These are phyloP conservation scores for Aspidiotus rigidus DNA, from an alignment of 2,888 invertebrate genomes.

Conservation along the genomic window DNA sequence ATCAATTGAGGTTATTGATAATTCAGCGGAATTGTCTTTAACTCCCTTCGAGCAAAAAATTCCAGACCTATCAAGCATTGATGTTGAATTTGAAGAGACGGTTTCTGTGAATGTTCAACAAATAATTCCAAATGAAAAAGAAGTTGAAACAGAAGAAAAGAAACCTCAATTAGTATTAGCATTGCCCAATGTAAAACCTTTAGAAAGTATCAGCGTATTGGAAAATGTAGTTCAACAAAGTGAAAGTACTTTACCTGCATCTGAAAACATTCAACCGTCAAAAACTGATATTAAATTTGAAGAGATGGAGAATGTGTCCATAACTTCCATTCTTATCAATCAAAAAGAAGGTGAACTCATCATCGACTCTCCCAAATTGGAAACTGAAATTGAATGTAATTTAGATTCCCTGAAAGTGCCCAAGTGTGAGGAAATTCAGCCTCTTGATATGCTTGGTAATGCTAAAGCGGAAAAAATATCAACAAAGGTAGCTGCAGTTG, in stretches of 20 bases:
- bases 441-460: slow-evolving; percentile 40
- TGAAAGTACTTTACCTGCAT: not conserved
- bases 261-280: slow-evolving; percentile 23
- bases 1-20: slow-evolving; percentile 15
- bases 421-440: slow-evolving; percentile 39
- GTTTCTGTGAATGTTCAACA: not conserved
- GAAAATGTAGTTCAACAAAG: slow-evolving; percentile 41
- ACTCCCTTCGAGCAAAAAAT: not conserved
- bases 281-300: slow-evolving; percentile 39
- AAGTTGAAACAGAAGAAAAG: not conserved
- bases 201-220: slow-evolving; percentile 41
- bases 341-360: slow-evolving; percentile 25
- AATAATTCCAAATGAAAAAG: not conserved
- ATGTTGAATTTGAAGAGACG: slow-evolving; percentile 18
- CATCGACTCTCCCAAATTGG: not conserved
- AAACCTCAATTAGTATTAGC: not conserved
- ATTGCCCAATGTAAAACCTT: slow-evolving; percentile 32
- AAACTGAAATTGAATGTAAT: slow-evolving; percentile 33
- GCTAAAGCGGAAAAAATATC: slow-evolving; percentile 40
- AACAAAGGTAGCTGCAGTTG: slow-evolving; percentile 35
- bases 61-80: slow-evolving; percentile 5
- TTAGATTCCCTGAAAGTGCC: slow-evolving; percentile 39
- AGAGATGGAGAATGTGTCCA: slow-evolving; percentile 38
- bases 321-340: slow-evolving; percentile 19
- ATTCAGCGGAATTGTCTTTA: not conserved